phyloP scores from a whole-genome alignment of 2,113 vertebrate species.

The Eidolon helvum region DNA sequence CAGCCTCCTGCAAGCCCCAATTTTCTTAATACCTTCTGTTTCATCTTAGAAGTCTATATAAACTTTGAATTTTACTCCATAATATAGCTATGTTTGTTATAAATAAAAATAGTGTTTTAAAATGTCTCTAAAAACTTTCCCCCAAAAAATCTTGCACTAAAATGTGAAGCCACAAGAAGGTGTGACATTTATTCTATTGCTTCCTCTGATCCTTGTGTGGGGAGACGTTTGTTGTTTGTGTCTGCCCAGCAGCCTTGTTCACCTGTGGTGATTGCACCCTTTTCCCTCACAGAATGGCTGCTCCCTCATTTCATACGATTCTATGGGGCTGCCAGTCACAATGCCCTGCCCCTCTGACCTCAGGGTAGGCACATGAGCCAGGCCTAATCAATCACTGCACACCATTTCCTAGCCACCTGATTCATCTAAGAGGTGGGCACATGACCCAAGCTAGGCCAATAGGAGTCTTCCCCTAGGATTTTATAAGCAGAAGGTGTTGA shows the following conservation, averaged over 20 bases:
- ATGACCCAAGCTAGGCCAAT: background rate
- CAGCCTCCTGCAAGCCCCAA: background rate
- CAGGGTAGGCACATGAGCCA: background rate
- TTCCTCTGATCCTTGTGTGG: background rate
- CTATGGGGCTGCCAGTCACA: background rate
- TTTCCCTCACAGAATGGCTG: background rate
- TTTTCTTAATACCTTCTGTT: background rate
- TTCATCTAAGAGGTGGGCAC: background rate
- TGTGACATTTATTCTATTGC: background rate
- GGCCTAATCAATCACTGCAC: background rate
- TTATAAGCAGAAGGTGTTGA: background rate
- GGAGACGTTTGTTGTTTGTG: too few relatives aligned
- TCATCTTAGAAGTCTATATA: background rate
- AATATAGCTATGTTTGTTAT: background rate
- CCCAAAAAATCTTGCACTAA: background rate
- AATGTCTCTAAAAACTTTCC: background rate
- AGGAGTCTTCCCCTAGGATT: background rate
- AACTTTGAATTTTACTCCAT: background rate
- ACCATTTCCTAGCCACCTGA: background rate
- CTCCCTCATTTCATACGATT: background rate
- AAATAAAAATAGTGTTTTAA: conserved; percentile 5
- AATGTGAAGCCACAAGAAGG: background rate
- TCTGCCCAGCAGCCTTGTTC: background rate
- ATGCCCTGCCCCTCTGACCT: background rate
- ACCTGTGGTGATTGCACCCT: background rate